phyloP scores from a whole-genome alignment of 1,140 invertebrate species.

The Hyles euphorbiae region DNA sequence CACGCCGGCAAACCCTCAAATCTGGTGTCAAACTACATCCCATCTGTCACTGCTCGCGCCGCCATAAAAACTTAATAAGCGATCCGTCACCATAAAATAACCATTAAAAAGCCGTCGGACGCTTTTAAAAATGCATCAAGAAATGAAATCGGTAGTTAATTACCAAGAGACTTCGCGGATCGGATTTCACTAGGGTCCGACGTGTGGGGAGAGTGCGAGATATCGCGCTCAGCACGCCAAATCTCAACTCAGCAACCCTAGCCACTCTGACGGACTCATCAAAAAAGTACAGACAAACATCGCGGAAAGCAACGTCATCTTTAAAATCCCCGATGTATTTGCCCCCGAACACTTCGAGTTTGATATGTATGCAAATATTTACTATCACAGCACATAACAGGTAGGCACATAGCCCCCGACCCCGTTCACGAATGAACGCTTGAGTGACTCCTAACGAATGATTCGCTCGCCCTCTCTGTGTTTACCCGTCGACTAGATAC shows the following conservation, averaged over 20 bases:
- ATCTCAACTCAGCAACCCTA: constrained; percentile 6
- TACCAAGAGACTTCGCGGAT: constrained; percentile 69
- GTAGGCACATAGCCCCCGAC: constrained; percentile 49
- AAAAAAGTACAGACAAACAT: constrained; percentile 39
- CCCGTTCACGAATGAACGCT: constrained; percentile 63
- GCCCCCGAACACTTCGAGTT: constrained; percentile 40
- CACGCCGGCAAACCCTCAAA: constrained; percentile 36
- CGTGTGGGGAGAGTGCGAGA: constrained; percentile 31
- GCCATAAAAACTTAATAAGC: constrained; percentile 73
- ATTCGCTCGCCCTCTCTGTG: constrained; percentile 44
- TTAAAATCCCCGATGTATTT: constrained; percentile 25
- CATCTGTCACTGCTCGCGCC: constrained; percentile 60
- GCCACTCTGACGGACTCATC: constrained; percentile 20
- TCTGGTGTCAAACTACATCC: constrained; percentile 71
- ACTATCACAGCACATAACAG: constrained; percentile 58
- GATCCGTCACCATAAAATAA: constrained; percentile 75
- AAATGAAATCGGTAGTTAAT: constrained; percentile 73
- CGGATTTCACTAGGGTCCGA: constrained; percentile 52
- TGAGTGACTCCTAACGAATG: constrained; percentile 68
- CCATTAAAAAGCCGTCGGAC: constrained; percentile 73
- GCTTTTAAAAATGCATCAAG: constrained; percentile 74
- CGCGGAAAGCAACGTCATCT: constrained; percentile 10
- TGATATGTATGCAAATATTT: constrained; percentile 71
- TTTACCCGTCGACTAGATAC: constrained; percentile 38
- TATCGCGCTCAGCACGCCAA: constrained; percentile 18